Conservation (phyloP, 2,797 vertebrate species). For the Rachycentron canadum region DNA sequence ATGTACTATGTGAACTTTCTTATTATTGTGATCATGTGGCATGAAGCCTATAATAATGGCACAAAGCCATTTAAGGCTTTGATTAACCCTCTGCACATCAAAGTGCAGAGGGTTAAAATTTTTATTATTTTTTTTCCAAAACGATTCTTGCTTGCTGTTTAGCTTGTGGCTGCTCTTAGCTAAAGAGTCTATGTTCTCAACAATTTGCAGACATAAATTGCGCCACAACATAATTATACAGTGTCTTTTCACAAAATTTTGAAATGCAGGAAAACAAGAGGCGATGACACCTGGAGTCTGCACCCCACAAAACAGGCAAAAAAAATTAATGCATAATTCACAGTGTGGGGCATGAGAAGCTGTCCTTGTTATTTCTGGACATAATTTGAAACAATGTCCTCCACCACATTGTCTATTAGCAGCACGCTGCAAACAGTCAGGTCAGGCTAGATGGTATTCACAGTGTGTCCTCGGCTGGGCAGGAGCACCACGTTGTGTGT, state of each 20-base stretch:
- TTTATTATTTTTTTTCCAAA: conserved; percentile 15
- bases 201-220: conserved; percentile 20
- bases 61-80: conserved; percentile 56
- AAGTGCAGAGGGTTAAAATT: conserved; percentile 33
- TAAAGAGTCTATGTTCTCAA: conserved; percentile 18
- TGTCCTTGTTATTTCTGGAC: conserved; percentile 33
- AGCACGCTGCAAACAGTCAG: conserved; percentile 35
- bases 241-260: conserved; percentile 11
- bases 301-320: too few relatives aligned
- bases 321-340: conserved; percentile 46
- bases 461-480: conserved; percentile 40
- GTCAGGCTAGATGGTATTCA: conserved; percentile 61
- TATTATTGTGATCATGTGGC: conserved; percentile 77
- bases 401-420: conserved; percentile 33
- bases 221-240: background rate
- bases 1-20: conserved; percentile 67
- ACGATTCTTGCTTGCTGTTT: background rate
- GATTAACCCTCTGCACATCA: conserved; percentile 65
- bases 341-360: conserved; percentile 18
- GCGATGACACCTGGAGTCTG: background rate
- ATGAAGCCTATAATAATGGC: conserved; percentile 75
- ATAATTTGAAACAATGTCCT: conserved; percentile 43
- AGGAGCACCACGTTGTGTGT: conserved; percentile 39
- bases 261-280: conserved; percentile 3
- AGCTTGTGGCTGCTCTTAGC: conserved; percentile 32